Conservation (phyloP, 1,140 invertebrate species). For the Pemphigus obesinymphae region DNA sequence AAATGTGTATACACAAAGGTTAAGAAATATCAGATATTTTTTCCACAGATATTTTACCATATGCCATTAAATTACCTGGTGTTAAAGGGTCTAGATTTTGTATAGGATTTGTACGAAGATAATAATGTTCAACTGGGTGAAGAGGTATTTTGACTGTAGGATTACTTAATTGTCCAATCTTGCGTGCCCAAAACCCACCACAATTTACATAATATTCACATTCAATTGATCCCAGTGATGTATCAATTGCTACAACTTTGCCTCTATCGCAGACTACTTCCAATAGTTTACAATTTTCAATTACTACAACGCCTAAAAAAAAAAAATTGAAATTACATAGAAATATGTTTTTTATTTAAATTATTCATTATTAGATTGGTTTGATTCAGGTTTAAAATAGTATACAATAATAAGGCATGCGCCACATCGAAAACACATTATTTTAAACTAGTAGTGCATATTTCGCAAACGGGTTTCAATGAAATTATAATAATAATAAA, state of each 20-base stretch:
- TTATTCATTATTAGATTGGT: no score
- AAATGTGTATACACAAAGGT: no score
- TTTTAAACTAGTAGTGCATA: no score
- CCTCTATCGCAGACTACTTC: conserved; percentile 64
- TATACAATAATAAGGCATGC: no score
- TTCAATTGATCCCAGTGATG: conserved; percentile 67
- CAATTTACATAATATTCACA: conserved; percentile 92
- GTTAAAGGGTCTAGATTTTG: conserved; percentile 64
- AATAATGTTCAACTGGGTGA: conserved; percentile 90
- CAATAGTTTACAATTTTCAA: conserved; percentile 75
- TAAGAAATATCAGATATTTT: no score
- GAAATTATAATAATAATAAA: no score
- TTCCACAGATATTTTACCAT: no score
- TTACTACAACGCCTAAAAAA: conserved; percentile 75
- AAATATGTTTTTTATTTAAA: no score
- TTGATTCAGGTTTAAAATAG: no score
- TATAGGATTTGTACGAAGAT: conserved; percentile 79
- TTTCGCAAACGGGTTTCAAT: no score
- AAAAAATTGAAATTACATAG: conserved; percentile 33
- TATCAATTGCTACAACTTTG: conserved; percentile 68
- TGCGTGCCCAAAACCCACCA: conserved; percentile 73
- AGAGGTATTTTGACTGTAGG: conserved; percentile 85
- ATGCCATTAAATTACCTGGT: no score
- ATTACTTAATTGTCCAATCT: conserved; percentile 74
- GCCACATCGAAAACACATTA: no score